Percentiles rank a stretch among this genome's conserved stretches.
Evolutionary conservation across 2,113 vertebrate genomes (phyloP).

Genomic region (Melanocharis versteri): DNA sequence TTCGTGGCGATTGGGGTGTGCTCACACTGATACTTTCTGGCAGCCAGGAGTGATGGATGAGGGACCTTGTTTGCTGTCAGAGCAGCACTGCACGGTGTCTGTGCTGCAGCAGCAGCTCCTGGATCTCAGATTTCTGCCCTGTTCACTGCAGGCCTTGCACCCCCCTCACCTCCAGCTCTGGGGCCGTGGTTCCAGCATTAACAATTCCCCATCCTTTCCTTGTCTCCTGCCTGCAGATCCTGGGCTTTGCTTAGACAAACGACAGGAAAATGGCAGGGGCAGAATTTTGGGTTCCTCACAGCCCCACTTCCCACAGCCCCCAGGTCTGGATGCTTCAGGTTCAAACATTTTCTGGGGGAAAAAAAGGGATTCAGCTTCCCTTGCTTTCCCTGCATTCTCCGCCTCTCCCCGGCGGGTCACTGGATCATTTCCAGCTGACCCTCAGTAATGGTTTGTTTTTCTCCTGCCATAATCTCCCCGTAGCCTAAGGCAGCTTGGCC

Average conservation of each 20-base stretch:
- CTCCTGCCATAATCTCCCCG: not conserved
- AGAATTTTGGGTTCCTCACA: not conserved
- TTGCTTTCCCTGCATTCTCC: not conserved
- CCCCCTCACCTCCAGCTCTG: not conserved
- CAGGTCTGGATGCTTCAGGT: not conserved
- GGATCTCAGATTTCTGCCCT: not conserved
- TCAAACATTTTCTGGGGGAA: accelerated
- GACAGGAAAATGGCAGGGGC: not conserved
- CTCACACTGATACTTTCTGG: not conserved
- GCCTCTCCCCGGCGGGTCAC: not conserved
- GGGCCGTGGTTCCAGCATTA: not conserved
- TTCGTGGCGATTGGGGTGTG: not conserved
- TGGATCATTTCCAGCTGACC: not conserved
- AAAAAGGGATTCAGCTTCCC: accelerated
- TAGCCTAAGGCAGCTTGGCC: not conserved
- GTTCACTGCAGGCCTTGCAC: not conserved
- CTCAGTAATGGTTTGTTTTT: not conserved
- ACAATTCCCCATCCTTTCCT: not conserved
- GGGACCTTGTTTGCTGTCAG: not conserved
- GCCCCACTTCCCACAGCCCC: not conserved
- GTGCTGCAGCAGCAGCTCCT: not conserved
- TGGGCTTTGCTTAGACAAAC: not conserved
- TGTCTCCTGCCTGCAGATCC: not conserved
- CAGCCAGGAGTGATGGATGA: not conserved
- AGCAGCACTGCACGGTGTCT: not conserved